A percentile compares a stretch with the other conserved stretches of the same genome.
phyloP scores from a whole-genome alignment of 2,113 vertebrate species.

The Hystrix cristata region DNA sequence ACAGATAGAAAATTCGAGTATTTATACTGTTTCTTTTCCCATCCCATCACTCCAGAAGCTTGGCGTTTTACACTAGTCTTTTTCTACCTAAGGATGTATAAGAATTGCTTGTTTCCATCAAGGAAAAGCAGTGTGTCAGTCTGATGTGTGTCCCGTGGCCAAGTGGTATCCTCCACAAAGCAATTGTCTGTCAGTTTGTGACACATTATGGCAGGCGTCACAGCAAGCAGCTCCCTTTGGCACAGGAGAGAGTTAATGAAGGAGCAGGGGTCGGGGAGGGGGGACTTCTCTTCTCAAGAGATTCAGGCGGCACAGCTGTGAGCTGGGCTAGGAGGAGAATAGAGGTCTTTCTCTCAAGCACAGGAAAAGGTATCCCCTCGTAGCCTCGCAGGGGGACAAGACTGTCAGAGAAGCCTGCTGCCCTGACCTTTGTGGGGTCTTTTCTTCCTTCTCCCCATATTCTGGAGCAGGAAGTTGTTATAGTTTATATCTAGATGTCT shows the following conservation, averaged over 20 bases:
- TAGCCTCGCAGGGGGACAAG: background rate
- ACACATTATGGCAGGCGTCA: constrained; percentile 68
- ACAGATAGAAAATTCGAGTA: constrained; percentile 36
- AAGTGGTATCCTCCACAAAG: constrained; percentile 28
- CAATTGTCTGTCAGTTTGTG: constrained; percentile 69
- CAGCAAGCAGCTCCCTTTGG: constrained; percentile 50
- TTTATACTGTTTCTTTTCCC: constrained; percentile 49
- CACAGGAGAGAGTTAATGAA: constrained; percentile 62
- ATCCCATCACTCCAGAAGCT: constrained; percentile 11
- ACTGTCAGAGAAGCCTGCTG: background rate
- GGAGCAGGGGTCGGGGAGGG: background rate
- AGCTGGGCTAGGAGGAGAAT: background rate
- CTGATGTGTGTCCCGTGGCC: constrained; percentile 59
- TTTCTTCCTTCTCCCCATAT: background rate
- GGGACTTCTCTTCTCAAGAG: background rate
- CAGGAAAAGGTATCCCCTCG: background rate
- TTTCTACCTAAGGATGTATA: constrained; percentile 16
- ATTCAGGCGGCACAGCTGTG: constrained; percentile 21
- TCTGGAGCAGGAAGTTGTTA: background rate
- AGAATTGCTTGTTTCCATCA: constrained; percentile 53
- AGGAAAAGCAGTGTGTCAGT: constrained; percentile 62
- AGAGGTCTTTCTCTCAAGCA: background rate
- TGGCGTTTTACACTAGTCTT: constrained; percentile 48
- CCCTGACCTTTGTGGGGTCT: background rate
- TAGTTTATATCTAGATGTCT: background rate